These are phyloP conservation scores for Plagodis pulveraria DNA, from an alignment of 2,888 invertebrate species.

Conservation along the genomic window DNA sequence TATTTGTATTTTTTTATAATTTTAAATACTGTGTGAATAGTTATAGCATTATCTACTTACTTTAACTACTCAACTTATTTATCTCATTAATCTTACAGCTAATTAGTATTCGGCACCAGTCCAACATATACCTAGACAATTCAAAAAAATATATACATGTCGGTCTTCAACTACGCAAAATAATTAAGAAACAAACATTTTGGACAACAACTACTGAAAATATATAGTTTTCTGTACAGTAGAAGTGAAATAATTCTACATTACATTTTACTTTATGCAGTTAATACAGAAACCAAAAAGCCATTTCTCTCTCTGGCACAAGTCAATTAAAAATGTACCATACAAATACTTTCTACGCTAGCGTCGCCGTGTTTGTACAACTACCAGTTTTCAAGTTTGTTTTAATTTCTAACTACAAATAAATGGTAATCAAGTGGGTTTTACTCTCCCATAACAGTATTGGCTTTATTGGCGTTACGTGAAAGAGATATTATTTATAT, in stretches of 20 bases:
- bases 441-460: constrained; percentile 55
- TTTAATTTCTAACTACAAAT: constrained; percentile 73
- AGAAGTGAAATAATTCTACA: background rate
- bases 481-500: background rate
- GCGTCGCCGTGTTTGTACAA: constrained; percentile 30
- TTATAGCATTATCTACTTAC: too few relatives aligned
- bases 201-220: too few relatives aligned
- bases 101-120: too few relatives aligned
- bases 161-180: too few relatives aligned
- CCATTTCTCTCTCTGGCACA: constrained; percentile 39
- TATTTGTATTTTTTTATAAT: too few relatives aligned
- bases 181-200: too few relatives aligned
- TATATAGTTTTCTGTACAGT: background rate
- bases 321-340: constrained; percentile 58
- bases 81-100: too few relatives aligned
- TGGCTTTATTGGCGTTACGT: constrained; percentile 32
- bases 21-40: too few relatives aligned
- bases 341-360: constrained; percentile 59
- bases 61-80: too few relatives aligned
- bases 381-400: constrained; percentile 57
- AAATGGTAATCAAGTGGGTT: constrained; percentile 53
- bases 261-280: background rate
- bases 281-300: constrained; percentile 26
- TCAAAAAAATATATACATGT: too few relatives aligned
- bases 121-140: too few relatives aligned